Base-by-base conservation (phyloP, 2,888 invertebrate species). In the Spatulosminthurus flaviceps region DNA sequence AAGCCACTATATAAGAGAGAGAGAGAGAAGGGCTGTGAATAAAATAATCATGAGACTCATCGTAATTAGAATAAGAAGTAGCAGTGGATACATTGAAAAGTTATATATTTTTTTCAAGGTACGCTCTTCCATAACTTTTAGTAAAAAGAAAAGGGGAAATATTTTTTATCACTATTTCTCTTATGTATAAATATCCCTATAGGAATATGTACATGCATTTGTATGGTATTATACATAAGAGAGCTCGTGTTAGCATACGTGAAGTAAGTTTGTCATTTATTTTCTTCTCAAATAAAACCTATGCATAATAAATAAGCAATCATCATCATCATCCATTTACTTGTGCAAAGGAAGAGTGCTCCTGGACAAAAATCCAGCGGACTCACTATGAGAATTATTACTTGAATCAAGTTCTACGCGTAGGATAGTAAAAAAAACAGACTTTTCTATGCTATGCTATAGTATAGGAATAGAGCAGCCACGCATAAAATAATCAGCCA, bases 1-100 rank as follows among this genome's bases (percentile, higher is more conserved):
- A 69, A 29, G 34, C 69, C n/a, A n/a, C n/a, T n/a, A n/a, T n/a
- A n/a, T 69, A 29, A 28, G n/a, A 71, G 22, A n/a, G n/a, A n/a
- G n/a, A n/a, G n/a, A n/a, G n/a, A n/a, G n/a, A n/a, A n/a, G n/a
- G n/a, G n/a, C n/a, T 71, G 21, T 71, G 71, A 71, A 71, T 71
- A 41, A 71, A 71, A 71, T 41, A 42, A 71, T 71, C 71, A 42
- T 71, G 21, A 71, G 11, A 22, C 21, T 41, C 71, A 11, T 41
- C 71, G 43, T 71, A 71, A 71, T 71, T 42, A 71, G 21, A 69
- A 67, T 69, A 1, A 71, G 9, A 71, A 71, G n/a, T 71, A 69
- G n/a, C n/a, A 28, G 69, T 34, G 19, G 21, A 69, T 29, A 69
- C 1, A 69, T n/a, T n/a, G n/a, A 29, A 69, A 29, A 29, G 34